Evolutionary conservation across 1,140 invertebrate genomes (phyloP), one percentile per base, ranked within the genome.

Genomic region (Calephelis nemesis): DNA sequence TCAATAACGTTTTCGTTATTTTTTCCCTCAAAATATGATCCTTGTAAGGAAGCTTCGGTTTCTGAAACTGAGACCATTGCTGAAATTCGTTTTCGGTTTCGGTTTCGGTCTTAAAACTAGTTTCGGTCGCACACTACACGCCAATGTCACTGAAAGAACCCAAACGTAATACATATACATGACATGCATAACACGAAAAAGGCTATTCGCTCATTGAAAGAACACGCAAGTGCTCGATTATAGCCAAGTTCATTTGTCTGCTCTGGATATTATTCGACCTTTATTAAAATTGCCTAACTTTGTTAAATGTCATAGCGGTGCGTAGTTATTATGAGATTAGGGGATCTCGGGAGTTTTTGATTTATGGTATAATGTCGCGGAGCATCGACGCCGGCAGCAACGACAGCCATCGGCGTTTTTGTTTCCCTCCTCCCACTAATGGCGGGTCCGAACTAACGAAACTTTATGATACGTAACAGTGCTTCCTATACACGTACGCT

Each of bases 341-440:
- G 74, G 73, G 71, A 76, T 79, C 83, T 77, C 85, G 81, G 83
- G 82, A 81, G 81, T 75, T 81, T 84, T 85, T 90, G 88, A 88
- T 88, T 88, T 88, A 90, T 88, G 80, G 81, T 74, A 75, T 74
- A 75, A 84, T 87, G 84, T 85, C 82, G 81, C 78, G 77, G 71
- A 74, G 75, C 75, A 74, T 69, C 75, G 76, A 75, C 75, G 76
- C 79, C 77, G 79, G 77, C 67, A 81, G 79, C 82, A 80, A 75
- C 76, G 69, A 78, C 65, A 68, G 78, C 82, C 77, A 75, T 77
- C 74, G 75, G 77, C 79, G 84, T 86, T 86, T 88, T 87, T 87
- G 83, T 81, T 65, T 78, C 81, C 79, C 77, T 73, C 78, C 73
- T 78, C 75, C 72, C 72, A 70, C 76, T 73, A 75, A 79, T 77